These are phyloP conservation scores for Vanacampus margaritifer DNA, from an alignment of 2,113 vertebrate species.

Conservation along the genomic window DNA sequence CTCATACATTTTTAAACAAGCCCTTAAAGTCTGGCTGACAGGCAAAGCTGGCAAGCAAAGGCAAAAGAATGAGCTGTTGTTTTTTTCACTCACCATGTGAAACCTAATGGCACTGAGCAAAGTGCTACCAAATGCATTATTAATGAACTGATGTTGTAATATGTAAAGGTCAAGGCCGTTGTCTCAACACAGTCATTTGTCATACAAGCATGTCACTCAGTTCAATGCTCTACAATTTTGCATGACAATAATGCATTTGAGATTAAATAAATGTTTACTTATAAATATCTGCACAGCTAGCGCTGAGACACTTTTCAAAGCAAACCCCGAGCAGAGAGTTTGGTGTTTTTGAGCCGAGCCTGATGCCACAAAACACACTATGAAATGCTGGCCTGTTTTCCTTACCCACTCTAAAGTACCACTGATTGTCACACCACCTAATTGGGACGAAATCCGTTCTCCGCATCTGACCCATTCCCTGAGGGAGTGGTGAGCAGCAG, in stretches of 20 bases:
- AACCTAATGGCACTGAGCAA: slow-evolving; percentile 62
- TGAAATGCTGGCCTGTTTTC: too few relatives aligned
- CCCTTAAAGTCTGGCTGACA: slow-evolving; percentile 72
- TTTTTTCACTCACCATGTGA: slow-evolving; percentile 57
- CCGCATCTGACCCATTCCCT: too few relatives aligned
- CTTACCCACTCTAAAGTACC: too few relatives aligned
- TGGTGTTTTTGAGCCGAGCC: slow-evolving; percentile 36
- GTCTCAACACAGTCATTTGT: slow-evolving; percentile 46
- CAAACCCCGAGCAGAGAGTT: slow-evolving; percentile 30
- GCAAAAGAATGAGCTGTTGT: slow-evolving; percentile 55
- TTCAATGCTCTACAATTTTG: slow-evolving; percentile 1
- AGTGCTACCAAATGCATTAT: slow-evolving; percentile 71
- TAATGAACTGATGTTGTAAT: slow-evolving; percentile 69
- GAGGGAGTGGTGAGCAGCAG: too few relatives aligned
- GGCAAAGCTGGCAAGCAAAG: slow-evolving; percentile 65
- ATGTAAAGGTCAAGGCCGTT: slow-evolving; percentile 63
- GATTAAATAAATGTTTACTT: background rate
- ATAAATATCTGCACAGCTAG: background rate
- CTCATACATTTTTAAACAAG: slow-evolving; percentile 74
- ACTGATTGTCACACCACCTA: too few relatives aligned
- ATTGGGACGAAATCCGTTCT: too few relatives aligned
- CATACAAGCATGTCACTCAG: slow-evolving; percentile 12
- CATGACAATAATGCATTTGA: background rate
- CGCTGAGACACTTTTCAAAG: slow-evolving; percentile 4
- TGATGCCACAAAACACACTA: slow-evolving; percentile 5